Conservation (phyloP, 2,888 invertebrate species). For the Thecophora atra region DNA sequence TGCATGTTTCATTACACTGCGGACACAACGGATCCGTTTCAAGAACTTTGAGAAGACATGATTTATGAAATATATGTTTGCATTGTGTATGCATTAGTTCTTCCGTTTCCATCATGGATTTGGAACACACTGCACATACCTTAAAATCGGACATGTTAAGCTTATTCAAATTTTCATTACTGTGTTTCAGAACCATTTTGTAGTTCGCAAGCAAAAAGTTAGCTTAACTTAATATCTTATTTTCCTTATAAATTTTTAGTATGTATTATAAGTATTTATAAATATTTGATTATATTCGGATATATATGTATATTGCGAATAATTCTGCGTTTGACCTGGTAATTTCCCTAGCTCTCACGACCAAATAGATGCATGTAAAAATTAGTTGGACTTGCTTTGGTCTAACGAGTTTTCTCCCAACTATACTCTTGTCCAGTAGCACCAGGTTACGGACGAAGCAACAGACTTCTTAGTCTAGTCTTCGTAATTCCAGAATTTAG, state of each 20-base stretch:
- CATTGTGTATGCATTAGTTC: slow-evolving; percentile 1
- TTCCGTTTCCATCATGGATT: slow-evolving; percentile 5
- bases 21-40: background rate
- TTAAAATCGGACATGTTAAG: no score
- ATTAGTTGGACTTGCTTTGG: slow-evolving; percentile 5
- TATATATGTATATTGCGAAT: background rate
- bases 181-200: slow-evolving; percentile 4
- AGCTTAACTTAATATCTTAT: background rate
- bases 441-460: background rate
- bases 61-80: slow-evolving; percentile 4
- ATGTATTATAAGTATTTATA: background rate
- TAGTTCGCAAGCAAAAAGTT: background rate
- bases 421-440: background rate
- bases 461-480: background rate
- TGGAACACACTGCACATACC: slow-evolving; percentile 3
- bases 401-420: background rate
- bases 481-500: slow-evolving; percentile 8
- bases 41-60: background rate
- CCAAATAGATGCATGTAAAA: slow-evolving; percentile 7
- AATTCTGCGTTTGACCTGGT: background rate
- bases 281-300: background rate
- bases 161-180: slow-evolving; percentile 12
- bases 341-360: slow-evolving; percentile 2
- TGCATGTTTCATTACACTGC: background rate
- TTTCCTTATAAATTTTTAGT: background rate